Evolutionary conservation across 1,140 invertebrate genomes (phyloP), one percentile per base, ranked within the genome.

Genomic region (Sarcophaga bullata): DNA sequence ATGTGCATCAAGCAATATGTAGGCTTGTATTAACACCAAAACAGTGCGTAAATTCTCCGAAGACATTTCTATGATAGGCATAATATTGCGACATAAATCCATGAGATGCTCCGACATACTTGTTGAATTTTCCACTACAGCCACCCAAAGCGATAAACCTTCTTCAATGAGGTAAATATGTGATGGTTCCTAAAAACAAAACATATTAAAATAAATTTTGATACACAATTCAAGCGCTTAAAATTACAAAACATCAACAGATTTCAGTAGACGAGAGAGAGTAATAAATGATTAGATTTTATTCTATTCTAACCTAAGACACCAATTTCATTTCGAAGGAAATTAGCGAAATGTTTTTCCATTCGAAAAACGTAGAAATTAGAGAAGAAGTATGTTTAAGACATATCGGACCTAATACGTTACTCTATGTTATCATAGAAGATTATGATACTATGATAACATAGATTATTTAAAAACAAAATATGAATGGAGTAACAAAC

Each of bases 91-190:
- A 85, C 95, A 95, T 13, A 98, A 91, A 83, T 93, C 92, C 85
- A 98, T 91, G 58, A 97, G 91, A 80, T 93, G 92, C 15, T 92
- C 91, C 0, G 91, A 93, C 52, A 93, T 90, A 0, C 89, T 86
- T 0, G 94, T 92, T 2, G 95, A 92, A 86, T 96, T 95, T 87
- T 97, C 94, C 80, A 99, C 91, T 13, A 97, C 93, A 6, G 94
- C 94, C 78, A 95, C 91, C 97, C 97, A 98, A 80, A 99, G 92
- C 85, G 97, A 95, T 50, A 99, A 91, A 0, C 96, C 97, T 91
- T 99, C 97, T 91, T 98, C 97, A 84, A 98, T 91, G 68, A 98
- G 92, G 91, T 98, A 98, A 58, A 98, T 94, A 88, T 97, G 95
- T 15, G 94, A 94, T 54, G 94, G 93, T 88, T 97, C 93, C 87